Base-by-base conservation (phyloP, 2,797 vertebrate species). In the Acipenser ruthenus region DNA sequence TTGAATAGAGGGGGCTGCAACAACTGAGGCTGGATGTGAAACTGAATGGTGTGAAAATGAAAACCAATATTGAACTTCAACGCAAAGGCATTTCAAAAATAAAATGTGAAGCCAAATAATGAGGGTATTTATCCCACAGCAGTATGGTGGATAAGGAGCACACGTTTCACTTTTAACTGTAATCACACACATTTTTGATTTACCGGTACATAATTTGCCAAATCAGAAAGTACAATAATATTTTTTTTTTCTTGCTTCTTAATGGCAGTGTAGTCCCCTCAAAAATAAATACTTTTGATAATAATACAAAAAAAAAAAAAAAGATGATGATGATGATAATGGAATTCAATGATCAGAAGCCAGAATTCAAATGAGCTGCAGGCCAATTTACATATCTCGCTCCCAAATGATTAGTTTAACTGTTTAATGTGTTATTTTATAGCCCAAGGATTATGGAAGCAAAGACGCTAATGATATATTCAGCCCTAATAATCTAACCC, bases 401-500 rank as follows among this genome's bases (percentile, higher is more conserved):
- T 64, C 61, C n/a, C 68, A 64, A 53, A 68, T 74, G 61, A 58
- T 58, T 58, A 12, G 55, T 58, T 58, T 7, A 64, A 51, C 63
- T 50, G 49, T 67, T 80, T 72, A 75, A 77, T 82, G 70, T 77
- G 79, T 84, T 73, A 70, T 79, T 77, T 78, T 74, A 63, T 51
- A 69, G 73, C 55, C 55, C 55, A 58, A 58, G 55, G 55, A 58
- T 58, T 58, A 66, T 49, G 49, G 70, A 62, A 64, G 68, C 51
- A 70, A 68, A 78, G 62, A 47, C 71, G 60, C 59, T 49, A 60
- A 77, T 78, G 75, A 77, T 74, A 23, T 68, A 78, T 82, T 78
- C 74, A 72, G 37, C 62, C 75, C 68, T 84, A 80, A 79, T 82
- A 85, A 83, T 79, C 70, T 79, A 37, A 18, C 70, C 75, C 80